Percentiles rank a stretch among this genome's conserved stretches.
Evolutionary conservation across 1,140 invertebrate genomes (phyloP).

Genomic region (Rhopalosiphum maidis): DNA sequence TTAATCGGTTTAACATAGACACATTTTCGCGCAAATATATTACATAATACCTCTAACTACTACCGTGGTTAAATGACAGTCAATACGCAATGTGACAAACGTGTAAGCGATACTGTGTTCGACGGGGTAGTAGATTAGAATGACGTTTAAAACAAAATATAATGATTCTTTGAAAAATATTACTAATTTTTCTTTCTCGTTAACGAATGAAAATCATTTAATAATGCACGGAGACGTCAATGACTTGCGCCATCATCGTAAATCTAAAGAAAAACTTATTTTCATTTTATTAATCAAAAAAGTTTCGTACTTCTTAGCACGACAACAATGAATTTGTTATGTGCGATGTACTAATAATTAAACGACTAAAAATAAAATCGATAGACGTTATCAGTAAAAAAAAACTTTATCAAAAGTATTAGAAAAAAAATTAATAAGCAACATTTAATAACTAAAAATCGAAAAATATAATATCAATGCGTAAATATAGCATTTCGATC

Average conservation of each 20-base stretch:
- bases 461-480: neutral
- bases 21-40: neutral
- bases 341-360: neutral
- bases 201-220: neutral
- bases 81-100: neutral
- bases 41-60: neutral
- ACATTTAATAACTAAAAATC: neutral
- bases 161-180: neutral
- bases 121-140: neutral
- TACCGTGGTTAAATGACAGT: neutral
- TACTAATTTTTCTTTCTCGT: neutral
- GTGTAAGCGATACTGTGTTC: neutral
- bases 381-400: neutral
- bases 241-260: neutral
- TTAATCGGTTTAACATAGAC: neutral
- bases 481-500: neutral
- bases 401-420: neutral
- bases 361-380: neutral
- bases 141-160: neutral
- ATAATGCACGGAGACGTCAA: neutral
- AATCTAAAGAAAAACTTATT: neutral
- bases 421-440: neutral
- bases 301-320: neutral
- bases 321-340: neutral
- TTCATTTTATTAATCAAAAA: constrained; percentile 2